Evolutionary conservation across 1,140 invertebrate species (phyloP), one percentile per base, ranked within the genome.

Genomic region (Penaeus chinensis): DNA sequence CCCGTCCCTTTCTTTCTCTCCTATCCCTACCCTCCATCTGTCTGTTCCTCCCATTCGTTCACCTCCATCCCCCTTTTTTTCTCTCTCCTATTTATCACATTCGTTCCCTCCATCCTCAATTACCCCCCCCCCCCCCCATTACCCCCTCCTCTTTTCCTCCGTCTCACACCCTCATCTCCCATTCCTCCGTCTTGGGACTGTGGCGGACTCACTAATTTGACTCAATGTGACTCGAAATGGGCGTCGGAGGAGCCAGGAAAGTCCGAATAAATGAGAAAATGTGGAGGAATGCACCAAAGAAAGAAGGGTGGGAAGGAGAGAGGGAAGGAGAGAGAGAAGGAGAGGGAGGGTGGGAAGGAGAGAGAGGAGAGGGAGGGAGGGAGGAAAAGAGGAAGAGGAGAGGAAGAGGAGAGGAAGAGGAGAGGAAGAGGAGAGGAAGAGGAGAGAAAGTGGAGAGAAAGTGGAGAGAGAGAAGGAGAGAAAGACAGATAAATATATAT

Each of bases 151-250:
- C 10, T 11, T 54, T 54, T 16, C 54, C 54, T 13, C 54, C 16
- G 54, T 54, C 54, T 16, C 66, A 22, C 20, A 10, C 32, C 66
- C 66, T 71, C 66, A 10, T 71, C 66, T 16, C 66, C 66, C 32
- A n/a, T 8, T 71, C 66, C 66, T 71, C 13, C 66, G 32, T 71
- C 66, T 24, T 71, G 66, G 66, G n/a, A 71, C 66, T 71, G 66
- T n/a, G 13, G 66, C 2, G 66, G 66, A 71, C 16, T 54, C 54
- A 16, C 54, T 54, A 54, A 54, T 54, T 54, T 54, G 54, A 54
- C 54, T 54, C 54, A 54, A 54, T 54, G 54, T 54, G 54, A 54
- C 54, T 54, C 54, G 66, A 19, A 32, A 32, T 24, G 66, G 66
- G 66, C 19, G 66, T 22, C 66, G 66, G 8, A 71, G n/a, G 66